phyloP scores from a whole-genome alignment of 2,113 vertebrate genomes.

The Narcine bancroftii region DNA sequence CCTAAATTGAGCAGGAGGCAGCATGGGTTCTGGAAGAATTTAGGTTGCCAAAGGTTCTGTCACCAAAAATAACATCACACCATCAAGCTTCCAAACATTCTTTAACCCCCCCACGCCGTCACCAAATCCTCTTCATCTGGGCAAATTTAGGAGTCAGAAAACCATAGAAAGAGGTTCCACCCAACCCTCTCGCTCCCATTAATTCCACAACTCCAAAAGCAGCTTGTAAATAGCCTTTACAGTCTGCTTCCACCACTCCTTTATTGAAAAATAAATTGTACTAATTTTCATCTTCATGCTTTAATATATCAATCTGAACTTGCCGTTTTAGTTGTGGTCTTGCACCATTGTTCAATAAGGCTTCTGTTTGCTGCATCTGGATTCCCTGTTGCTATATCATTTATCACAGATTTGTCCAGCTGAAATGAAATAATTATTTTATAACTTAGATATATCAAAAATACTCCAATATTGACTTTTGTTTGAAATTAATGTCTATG shows the following conservation, averaged over 20 bases:
- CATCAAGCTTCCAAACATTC: too few relatives aligned
- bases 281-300: neutral
- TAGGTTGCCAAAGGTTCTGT: neutral
- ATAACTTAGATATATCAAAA: neutral
- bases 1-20: neutral
- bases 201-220: neutral
- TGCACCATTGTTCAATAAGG: slow-evolving; percentile 80
- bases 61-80: neutral
- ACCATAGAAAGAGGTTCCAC: neutral
- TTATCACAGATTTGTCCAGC: slow-evolving; percentile 85
- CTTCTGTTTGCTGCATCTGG: slow-evolving; percentile 73
- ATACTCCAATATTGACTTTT: neutral
- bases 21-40: neutral
- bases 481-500: neutral
- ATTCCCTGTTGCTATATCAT: slow-evolving; percentile 67
- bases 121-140: too few relatives aligned
- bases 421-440: slow-evolving; percentile 44
- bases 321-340: slow-evolving; percentile 60
- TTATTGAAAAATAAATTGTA: neutral
- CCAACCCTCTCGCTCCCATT: neutral
- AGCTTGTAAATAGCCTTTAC: neutral
- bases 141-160: neutral
- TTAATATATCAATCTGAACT: too few relatives aligned
- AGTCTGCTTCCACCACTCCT: neutral
- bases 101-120: neutral